Evolutionary conservation across 2,888 invertebrate species (phyloP), one percentile per base, ranked within the genome.

Genomic region (Lagria hirta): DNA sequence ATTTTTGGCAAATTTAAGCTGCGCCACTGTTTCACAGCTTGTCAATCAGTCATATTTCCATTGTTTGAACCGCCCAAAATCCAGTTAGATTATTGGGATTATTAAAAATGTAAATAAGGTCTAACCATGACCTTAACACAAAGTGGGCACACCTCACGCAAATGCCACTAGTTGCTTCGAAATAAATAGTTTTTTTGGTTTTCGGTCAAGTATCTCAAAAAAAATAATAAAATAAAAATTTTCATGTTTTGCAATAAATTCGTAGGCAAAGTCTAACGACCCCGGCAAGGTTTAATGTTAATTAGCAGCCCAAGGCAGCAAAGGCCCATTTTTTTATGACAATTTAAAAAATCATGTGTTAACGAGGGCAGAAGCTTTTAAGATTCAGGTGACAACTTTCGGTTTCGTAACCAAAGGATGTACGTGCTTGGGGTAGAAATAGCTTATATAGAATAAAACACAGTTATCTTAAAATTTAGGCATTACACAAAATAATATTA

Each of bases 271-370:
- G 49, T 45, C 27, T 49, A 45, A 41, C 41, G 49, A 49, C 49
- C 49, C 37, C 44, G 18, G 3, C 40, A 36, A 41, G 44, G 37
- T 41, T 27, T 38, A 36, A 41, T 48, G 48, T 34, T 49, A 49
- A 49, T 45, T 34, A 42, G 27, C n/a, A 11, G 45, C 49, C 49
- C 33, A 32, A 36, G 24, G 34, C 37, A 37, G 14, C 42, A 33
- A 27, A 34, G 40, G 35, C 34, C 50, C 47, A 43, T 48, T 40
- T 49, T 52, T 18, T 51, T 52, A 54, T 38, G 34, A 36, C 24
- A 49, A 45, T 50, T 46, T 51, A 44, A 34, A 49, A 41, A 35
- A 28, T 11, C 15, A 38, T 29, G n/a, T 17, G 18, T 17, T 15
- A 43, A 35, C 42, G 33, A 43, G 42, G 42, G 42, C 42, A 17